Percentiles rank a stretch among this genome's conserved stretches.
These are phyloP conservation scores for Lasiurus cinereus DNA, from an alignment of 2,113 vertebrate species.

Conservation along the genomic window DNA sequence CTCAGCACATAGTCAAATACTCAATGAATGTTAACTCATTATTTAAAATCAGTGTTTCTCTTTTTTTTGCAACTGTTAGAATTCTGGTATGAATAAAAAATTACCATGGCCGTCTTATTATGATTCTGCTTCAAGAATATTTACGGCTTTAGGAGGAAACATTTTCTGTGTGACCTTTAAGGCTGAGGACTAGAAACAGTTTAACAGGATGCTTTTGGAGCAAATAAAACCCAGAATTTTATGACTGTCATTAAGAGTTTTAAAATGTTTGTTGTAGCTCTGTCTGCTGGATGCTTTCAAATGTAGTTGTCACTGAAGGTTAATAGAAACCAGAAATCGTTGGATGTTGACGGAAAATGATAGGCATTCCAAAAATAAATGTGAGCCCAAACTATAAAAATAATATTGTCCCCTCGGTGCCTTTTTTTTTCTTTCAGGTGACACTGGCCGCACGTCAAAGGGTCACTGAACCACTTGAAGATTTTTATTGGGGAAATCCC, in stretches of 20 bases:
- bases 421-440: not conserved
- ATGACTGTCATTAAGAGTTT: not conserved
- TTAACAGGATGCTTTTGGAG: slow-evolving; percentile 1
- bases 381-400: not conserved
- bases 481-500: not conserved
- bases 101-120: not conserved
- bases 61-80: not conserved
- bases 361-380: slow-evolving; percentile 7
- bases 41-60: not conserved
- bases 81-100: slow-evolving; percentile 49
- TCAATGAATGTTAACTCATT: not conserved
- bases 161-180: not conserved
- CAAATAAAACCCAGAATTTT: slow-evolving; percentile 4
- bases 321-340: not conserved
- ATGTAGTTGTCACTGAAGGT: not conserved
- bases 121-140: not conserved
- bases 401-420: not conserved
- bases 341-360: not conserved
- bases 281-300: not conserved
- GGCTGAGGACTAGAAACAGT: not conserved
- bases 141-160: not conserved
- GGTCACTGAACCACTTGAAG: not conserved
- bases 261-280: not conserved
- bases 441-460: not conserved
- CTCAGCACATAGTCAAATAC: not conserved